These are phyloP conservation scores for Hydrophis major DNA, from an alignment of 2,797 vertebrate species.

Conservation along the genomic window DNA sequence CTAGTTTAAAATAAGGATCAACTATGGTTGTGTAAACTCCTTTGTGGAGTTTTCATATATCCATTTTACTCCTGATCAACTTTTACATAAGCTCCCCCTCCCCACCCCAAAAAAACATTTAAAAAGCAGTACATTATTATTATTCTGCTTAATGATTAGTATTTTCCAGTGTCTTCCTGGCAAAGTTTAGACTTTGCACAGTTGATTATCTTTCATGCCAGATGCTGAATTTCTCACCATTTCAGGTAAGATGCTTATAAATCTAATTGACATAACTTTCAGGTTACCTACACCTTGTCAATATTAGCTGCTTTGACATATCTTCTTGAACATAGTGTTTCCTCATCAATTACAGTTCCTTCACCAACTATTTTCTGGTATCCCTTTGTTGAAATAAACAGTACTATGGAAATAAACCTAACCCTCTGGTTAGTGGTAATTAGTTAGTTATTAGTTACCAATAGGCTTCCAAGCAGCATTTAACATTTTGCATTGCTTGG, in stretches of 20 bases:
- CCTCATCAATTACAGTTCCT: neutral
- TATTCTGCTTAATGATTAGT: constrained; percentile 74
- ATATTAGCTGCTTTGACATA: neutral
- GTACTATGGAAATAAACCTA: neutral
- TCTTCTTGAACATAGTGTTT: neutral
- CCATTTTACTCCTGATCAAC: neutral
- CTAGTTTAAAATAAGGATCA: neutral
- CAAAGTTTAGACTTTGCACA: constrained; percentile 59
- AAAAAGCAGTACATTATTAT: constrained; percentile 4
- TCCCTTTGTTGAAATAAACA: neutral
- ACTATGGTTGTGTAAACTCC: neutral
- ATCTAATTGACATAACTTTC: constrained; percentile 25
- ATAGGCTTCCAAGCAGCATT: neutral
- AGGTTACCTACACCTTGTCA: neutral
- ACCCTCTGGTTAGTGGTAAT: neutral
- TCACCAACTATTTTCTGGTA: too few species aligned
- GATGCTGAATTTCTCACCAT: constrained; percentile 74
- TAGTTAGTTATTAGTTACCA: neutral
- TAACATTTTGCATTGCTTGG: neutral
- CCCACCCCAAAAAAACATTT: neutral
- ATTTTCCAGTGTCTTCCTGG: constrained; percentile 71
- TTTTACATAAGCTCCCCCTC: neutral
- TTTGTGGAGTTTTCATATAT: neutral
- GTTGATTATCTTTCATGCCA: constrained; percentile 70
- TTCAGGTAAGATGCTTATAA: constrained; percentile 61